Conservation (phyloP, 2,113 vertebrate genomes). For the Cryptotis parvus region DNA sequence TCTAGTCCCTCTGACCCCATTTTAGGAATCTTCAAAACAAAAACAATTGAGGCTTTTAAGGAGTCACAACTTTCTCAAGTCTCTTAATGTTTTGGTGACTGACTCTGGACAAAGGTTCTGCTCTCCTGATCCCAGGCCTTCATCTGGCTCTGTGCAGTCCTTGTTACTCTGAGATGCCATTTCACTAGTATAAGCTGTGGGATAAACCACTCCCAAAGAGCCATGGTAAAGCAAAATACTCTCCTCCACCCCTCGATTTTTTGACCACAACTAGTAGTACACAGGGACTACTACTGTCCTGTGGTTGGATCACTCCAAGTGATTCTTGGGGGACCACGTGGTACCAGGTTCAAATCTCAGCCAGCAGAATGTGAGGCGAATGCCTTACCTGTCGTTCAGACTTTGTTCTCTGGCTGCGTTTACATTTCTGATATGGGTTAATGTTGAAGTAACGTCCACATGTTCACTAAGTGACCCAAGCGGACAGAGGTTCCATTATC, state of each 20-base stretch:
- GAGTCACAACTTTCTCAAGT: not conserved
- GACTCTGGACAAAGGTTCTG: not conserved
- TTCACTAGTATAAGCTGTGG: not conserved
- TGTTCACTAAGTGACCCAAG: not conserved
- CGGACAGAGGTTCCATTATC: not conserved
- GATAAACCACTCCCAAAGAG: not conserved
- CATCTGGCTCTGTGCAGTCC: not conserved
- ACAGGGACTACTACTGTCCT: no score
- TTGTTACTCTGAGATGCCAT: not conserved
- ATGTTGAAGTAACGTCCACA: not conserved
- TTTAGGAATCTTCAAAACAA: not conserved
- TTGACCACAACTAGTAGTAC: no score
- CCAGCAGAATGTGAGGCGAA: not conserved
- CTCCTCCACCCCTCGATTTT: no score
- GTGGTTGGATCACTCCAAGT: no score
- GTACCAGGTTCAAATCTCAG: no score
- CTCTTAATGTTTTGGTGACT: not conserved
- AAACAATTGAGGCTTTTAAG: not conserved
- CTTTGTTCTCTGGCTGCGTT: not conserved
- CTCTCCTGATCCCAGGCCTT: not conserved
- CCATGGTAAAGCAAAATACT: not conserved
- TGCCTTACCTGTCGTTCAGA: not conserved
- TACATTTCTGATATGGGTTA: not conserved
- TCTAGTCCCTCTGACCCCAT: no score
- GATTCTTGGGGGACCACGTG: no score